Percentiles rank a stretch among this genome's conserved stretches.
Evolutionary conservation across 2,113 vertebrate genomes (phyloP).

Genomic region (Phyllostomus hastatus): DNA sequence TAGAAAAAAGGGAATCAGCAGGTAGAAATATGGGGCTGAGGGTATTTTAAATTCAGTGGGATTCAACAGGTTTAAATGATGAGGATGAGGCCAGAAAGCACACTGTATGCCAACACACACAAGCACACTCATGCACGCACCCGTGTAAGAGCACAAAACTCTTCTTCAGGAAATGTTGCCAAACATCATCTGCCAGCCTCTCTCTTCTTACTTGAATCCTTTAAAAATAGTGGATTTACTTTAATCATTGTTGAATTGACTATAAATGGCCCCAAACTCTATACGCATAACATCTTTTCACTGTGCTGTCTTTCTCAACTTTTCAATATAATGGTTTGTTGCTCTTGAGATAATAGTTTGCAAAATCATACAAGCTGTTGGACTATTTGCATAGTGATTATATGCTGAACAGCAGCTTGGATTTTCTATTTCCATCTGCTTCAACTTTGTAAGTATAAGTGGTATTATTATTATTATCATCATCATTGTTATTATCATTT

Average conservation of each 20-base stretch:
- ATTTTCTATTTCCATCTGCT: conserved; percentile 67
- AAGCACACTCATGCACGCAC: not conserved
- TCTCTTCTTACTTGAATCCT: not conserved
- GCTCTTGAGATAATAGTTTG: conserved; percentile 66
- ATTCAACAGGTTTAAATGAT: not conserved
- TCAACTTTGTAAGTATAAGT: conserved; percentile 51
- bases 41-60: not conserved
- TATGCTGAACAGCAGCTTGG: conserved; percentile 58
- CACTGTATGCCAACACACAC: no score
- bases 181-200: not conserved
- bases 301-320: conserved; percentile 30
- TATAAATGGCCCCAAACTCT: conserved; percentile 25
- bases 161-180: not conserved
- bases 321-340: conserved; percentile 67
- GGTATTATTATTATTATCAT: conserved; percentile 57
- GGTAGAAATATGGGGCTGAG: not conserved
- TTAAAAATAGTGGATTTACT: conserved; percentile 44
- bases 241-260: conserved; percentile 37
- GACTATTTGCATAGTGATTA: conserved; percentile 71
- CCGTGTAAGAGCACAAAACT: rapidly evolving
- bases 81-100: not conserved
- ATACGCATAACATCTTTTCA: conserved; percentile 37
- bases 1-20: not conserved
- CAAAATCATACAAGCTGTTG: conserved; percentile 68
- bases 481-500: conserved; percentile 56